Evolutionary conservation across 1,140 invertebrate species (phyloP), one percentile per base, ranked within the genome.

Genomic region (Leptinotarsa texana): DNA sequence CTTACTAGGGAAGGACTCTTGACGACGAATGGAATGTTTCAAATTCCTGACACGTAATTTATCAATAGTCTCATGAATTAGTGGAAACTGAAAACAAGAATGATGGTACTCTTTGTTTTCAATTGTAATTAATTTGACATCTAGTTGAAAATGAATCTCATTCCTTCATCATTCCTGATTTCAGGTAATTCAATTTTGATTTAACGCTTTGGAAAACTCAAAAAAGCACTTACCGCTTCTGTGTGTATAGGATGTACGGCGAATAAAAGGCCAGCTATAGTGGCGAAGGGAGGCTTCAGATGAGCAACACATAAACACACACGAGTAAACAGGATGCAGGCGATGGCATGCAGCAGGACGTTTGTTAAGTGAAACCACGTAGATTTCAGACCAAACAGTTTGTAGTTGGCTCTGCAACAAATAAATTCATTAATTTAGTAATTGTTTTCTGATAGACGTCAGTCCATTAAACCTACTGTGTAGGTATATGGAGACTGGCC

Each of bases 181-280:
- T 42, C 33, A 42, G 33, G 33, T 42, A 11, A 11, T 42, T 3
- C 33, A 33, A 27, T 27, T 57, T 57, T 57, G 51, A 5, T n/a
- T 18, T 5, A 57, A 1, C 51, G 0, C 0, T 17, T 57, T 3
- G 15, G 3, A 0, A n/a, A 57, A 42, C 11, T 18, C 47, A 57
- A 61, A 71, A 71, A 27, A 8, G 27, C 72, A 89, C 91, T 92
- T 85, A 93, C 92, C 81, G 92, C 94, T 87, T 97, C 96, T 8
- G 94, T 95, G 84, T 98, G 95, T 75, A 97, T 89, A 21, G 96
- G 95, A 86, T 98, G 95, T 13, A 94, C 90, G 33, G 95, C 94
- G 85, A 97, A 98, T 74, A 97, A 86, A 61, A 92, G 84, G 18
- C 91, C 92, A 1, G 91, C 90, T 21, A 92, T 85, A 3, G 90